These are phyloP conservation scores for Pseudomugil tenellus DNA, from an alignment of 2,797 vertebrate species.

Conservation along the genomic window DNA sequence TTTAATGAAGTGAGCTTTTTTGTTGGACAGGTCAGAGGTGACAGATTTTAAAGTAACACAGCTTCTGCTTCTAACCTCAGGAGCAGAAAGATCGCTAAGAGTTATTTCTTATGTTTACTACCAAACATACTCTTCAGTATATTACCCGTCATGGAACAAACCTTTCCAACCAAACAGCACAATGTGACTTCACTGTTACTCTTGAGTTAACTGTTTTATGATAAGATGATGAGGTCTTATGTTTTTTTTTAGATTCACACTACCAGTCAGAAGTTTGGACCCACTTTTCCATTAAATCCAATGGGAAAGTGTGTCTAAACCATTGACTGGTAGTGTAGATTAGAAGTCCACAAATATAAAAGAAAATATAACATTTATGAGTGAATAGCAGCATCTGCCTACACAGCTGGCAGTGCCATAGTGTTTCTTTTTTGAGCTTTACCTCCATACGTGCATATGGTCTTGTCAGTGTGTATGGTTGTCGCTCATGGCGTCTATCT, in stretches of 20 bases:
- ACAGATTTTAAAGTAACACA: neutral
- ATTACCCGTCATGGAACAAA: conserved; percentile 32
- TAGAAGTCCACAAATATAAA: conserved; percentile 58
- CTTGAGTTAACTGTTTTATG: conserved; percentile 37
- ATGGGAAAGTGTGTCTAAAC: too few species aligned
- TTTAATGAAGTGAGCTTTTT: neutral
- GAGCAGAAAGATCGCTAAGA: conserved; percentile 23
- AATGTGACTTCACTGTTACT: conserved; percentile 47
- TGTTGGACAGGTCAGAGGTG: neutral
- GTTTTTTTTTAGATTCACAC: conserved; percentile 33
- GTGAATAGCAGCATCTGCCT: conserved; percentile 56
- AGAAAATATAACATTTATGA: conserved; percentile 51
- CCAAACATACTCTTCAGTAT: conserved; percentile 30
- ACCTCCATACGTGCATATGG: neutral
- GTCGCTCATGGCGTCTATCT: conserved; percentile 46
- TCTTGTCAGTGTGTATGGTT: conserved; percentile 35
- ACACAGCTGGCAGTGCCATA: conserved; percentile 32
- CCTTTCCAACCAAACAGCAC: conserved; percentile 37
- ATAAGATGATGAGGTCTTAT: conserved; percentile 58
- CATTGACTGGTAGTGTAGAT: too few species aligned
- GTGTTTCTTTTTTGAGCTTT: conserved; percentile 16
- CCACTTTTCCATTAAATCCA: too few species aligned
- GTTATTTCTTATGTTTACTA: conserved; percentile 8
- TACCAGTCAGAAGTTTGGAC: too few species aligned
- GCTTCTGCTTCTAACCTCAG: neutral